A percentile compares a stretch with the other conserved stretches of the same genome.
Evolutionary conservation across 1,140 invertebrate species (phyloP).

Genomic region (Microplitis demolitor): DNA sequence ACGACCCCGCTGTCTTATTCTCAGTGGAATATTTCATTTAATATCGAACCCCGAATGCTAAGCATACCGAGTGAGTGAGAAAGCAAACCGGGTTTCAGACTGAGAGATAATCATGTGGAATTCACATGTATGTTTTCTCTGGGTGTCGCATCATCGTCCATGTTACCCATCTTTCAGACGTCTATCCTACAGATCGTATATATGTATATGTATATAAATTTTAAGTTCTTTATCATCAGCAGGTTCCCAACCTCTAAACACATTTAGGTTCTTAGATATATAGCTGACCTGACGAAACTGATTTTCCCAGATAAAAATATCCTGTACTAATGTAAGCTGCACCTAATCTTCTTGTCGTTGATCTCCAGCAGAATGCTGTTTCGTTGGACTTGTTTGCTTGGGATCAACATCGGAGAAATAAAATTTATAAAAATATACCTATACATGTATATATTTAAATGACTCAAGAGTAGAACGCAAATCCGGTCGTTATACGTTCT

Average conservation of each 20-base stretch:
- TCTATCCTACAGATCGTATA: not conserved
- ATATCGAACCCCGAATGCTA: conserved; percentile 57
- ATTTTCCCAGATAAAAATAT: not conserved
- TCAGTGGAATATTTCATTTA: conserved; percentile 57
- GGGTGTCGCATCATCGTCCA: not conserved
- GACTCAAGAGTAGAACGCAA: conserved; percentile 20
- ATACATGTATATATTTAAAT: not conserved
- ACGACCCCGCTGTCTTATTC: conserved; percentile 15
- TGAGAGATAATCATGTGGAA: conserved; percentile 8
- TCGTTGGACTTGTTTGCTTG: not conserved
- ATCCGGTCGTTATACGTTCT: conserved; percentile 34
- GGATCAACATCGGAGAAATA: not conserved
- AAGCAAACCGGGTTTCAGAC: conserved; percentile 24
- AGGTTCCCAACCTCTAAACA: conserved; percentile 2
- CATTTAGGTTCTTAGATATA: not conserved
- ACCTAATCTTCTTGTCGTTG: not conserved
- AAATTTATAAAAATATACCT: not conserved
- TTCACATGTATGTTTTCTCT: not conserved
- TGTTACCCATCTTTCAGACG: not conserved
- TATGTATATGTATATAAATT: no score
- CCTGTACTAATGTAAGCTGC: not conserved
- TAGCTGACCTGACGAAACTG: not conserved
- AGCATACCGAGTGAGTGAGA: conserved; percentile 40
- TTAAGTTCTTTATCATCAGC: not conserved
- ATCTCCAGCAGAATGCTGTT: not conserved